Conservation (phyloP, 2,888 invertebrate genomes). For the Cataglyphis cursor region DNA sequence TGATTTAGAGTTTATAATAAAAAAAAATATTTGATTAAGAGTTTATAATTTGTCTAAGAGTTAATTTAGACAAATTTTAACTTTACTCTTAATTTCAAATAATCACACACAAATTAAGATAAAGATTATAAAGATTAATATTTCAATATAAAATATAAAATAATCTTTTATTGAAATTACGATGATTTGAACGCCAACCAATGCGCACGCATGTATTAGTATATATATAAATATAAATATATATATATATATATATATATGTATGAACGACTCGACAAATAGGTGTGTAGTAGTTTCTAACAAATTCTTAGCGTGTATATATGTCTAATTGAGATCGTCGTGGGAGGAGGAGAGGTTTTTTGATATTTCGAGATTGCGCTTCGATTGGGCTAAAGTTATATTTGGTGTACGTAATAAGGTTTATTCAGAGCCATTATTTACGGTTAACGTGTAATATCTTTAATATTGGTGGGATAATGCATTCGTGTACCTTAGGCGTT, state of each 20-base stretch:
- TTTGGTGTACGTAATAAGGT: conserved; percentile 64
- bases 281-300: conserved; percentile 85
- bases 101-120: background rate
- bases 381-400: conserved; percentile 59
- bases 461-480: conserved; percentile 47
- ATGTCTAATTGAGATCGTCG: conserved; percentile 81
- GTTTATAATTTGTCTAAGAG: background rate
- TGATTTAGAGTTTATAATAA: no score
- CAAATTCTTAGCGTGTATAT: conserved; percentile 85
- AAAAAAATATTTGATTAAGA: background rate
- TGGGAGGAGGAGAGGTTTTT: conserved; percentile 31
- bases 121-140: background rate
- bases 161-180: background rate
- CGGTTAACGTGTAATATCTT: conserved; percentile 55
- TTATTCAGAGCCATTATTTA: conserved; percentile 57
- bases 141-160: background rate
- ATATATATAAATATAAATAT: conserved; percentile 24
- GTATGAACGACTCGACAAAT: conserved; percentile 72
- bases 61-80: background rate
- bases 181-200: background rate
- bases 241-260: conserved; percentile 41
- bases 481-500: conserved; percentile 57
- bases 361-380: conserved; percentile 51
- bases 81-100: background rate
- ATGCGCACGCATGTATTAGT: conserved; percentile 4